These are phyloP conservation scores for Umimayanthus kanabou DNA, from an alignment of 92 coral and sea anemone species.

Conservation along the genomic window DNA sequence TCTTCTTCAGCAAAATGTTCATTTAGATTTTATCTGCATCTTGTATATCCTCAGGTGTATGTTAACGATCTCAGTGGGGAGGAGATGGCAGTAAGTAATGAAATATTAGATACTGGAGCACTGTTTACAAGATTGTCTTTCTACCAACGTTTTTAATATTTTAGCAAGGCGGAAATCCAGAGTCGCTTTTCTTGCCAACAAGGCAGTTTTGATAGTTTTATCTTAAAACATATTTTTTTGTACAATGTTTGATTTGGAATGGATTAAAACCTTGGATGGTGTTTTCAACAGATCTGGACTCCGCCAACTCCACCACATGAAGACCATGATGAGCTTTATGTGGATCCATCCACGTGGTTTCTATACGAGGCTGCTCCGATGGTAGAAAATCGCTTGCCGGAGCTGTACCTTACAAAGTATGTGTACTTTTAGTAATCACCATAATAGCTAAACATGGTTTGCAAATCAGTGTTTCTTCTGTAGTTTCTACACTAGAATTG, in stretches of 20 bases:
- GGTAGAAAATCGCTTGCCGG: slow-evolving; percentile 69
- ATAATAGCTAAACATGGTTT: too few relatives aligned
- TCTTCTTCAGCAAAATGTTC: neutral
- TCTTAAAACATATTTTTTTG: neutral
- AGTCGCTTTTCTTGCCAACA: neutral
- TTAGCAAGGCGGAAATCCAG: neutral
- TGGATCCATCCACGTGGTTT: slow-evolving; percentile 72
- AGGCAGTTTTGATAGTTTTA: neutral
- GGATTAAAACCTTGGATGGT: neutral
- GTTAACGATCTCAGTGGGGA: slow-evolving; percentile 94
- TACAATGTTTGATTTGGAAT: neutral
- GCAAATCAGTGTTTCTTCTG: too few relatives aligned
- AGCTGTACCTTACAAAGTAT: slow-evolving; percentile 81
- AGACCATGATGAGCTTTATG: slow-evolving; percentile 80
- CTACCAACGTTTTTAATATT: neutral
- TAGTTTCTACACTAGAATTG: too few relatives aligned
- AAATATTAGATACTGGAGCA: neutral
- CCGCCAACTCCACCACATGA: slow-evolving; percentile 99
- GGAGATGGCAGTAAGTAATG: slow-evolving; percentile 93
- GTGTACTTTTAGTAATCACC: neutral
- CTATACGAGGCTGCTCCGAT: slow-evolving; percentile 79
- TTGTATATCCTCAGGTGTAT: slow-evolving; percentile 71
- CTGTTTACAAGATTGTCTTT: neutral
- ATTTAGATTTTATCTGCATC: neutral
- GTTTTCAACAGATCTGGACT: slow-evolving; percentile 80